Conservation (phyloP, 64 coral and sea anemone genomes). For the Montipora efflorescens region DNA sequence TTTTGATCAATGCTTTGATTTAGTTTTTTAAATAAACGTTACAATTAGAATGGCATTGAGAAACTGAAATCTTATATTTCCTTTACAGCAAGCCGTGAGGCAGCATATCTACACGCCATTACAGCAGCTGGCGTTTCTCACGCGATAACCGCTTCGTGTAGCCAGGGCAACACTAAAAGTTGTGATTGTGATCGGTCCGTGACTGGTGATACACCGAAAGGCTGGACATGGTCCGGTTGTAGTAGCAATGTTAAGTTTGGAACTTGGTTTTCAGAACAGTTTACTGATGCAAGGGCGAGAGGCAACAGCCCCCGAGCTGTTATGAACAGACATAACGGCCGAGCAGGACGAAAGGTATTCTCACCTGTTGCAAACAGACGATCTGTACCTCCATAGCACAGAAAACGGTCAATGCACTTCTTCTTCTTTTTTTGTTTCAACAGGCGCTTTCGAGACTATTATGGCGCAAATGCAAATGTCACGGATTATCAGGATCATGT, state of each 20-base stretch:
- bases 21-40: no score
- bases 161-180: conserved; percentile 72
- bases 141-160: conserved; percentile 82
- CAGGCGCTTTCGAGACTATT: conserved; percentile 76
- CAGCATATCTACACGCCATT: conserved; percentile 86
- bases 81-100: conserved; percentile 79
- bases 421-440: background rate
- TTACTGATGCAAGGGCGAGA: conserved; percentile 74
- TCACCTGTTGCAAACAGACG: no score
- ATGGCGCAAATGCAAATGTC: conserved; percentile 91
- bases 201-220: conserved; percentile 60
- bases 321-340: conserved; percentile 95
- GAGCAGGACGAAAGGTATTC: conserved; percentile 88
- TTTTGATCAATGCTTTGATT: no score
- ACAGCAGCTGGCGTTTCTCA: conserved; percentile 97
- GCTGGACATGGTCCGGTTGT: conserved; percentile 96
- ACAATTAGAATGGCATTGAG: no score
- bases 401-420: background rate
- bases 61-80: background rate
- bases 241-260: conserved; percentile 97
- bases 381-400: no score
- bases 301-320: conserved; percentile 68
- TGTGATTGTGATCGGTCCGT: conserved; percentile 91
- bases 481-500: conserved; percentile 91
- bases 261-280: conserved; percentile 78